These are phyloP conservation scores for Dipodomys stephensi DNA, from an alignment of 2,113 vertebrate species.

Conservation along the genomic window DNA sequence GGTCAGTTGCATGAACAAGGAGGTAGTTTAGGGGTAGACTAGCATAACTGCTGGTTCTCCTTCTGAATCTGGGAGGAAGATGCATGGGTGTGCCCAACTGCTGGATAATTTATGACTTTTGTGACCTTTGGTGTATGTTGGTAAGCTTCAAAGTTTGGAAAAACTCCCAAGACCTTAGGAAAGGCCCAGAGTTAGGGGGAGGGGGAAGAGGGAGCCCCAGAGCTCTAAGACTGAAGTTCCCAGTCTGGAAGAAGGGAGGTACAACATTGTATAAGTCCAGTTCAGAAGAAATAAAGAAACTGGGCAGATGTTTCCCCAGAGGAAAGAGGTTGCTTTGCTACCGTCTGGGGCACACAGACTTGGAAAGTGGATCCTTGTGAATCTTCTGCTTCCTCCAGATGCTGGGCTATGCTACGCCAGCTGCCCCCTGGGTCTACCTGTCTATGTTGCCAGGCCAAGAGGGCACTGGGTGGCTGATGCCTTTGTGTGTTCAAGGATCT, in stretches of 20 bases:
- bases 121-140: neutral
- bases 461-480: fast-evolving
- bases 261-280: neutral
- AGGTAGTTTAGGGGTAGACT: fast-evolving
- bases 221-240: neutral
- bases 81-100: neutral
- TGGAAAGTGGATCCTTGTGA: neutral
- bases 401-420: no score
- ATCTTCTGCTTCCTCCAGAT: neutral
- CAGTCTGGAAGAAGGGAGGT: neutral
- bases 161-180: neutral
- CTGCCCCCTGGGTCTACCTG: neutral
- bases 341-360: no score
- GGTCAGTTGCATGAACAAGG: neutral
- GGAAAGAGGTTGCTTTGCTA: neutral
- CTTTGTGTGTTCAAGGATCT: fast-evolving
- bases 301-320: neutral
- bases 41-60: no score
- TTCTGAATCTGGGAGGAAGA: neutral
- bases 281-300: neutral
- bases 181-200: no score
- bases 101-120: neutral
- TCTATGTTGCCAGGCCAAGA: fast-evolving
- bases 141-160: neutral
- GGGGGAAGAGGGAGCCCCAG: neutral